phyloP scores from a whole-genome alignment of 2,888 invertebrate genomes.

The Synergus umbraculus region DNA sequence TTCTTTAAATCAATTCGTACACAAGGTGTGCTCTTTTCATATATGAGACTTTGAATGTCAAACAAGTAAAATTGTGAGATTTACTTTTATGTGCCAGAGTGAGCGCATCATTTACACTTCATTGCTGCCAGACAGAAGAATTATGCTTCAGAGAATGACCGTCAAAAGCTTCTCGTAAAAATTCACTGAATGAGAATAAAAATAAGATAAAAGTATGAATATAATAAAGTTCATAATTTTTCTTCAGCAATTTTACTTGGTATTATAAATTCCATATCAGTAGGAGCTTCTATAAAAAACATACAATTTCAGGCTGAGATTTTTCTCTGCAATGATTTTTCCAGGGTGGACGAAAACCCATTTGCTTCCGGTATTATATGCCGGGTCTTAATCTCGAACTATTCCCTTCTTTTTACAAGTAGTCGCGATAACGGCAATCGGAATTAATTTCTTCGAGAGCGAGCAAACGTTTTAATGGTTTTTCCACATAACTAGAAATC shows the following conservation, averaged over 20 bases:
- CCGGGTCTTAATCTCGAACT: conserved; percentile 29
- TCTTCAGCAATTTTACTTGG: neutral
- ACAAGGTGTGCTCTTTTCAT: too few species aligned
- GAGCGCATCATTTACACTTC: conserved; percentile 1
- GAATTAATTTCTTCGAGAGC: conserved; percentile 70
- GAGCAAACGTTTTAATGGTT: conserved; percentile 65
- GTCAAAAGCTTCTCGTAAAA: conserved; percentile 3
- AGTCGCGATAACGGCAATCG: conserved; percentile 63
- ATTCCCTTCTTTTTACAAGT: conserved; percentile 37
- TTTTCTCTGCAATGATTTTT: conserved; percentile 5
- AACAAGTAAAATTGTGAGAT: neutral
- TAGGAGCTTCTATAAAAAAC: neutral
- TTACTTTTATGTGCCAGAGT: neutral
- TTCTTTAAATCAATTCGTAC: too few species aligned
- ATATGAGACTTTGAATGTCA: neutral
- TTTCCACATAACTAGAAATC: conserved; percentile 66
- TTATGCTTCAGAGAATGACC: neutral
- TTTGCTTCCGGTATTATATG: conserved; percentile 29
- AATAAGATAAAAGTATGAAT: neutral
- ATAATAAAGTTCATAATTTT: neutral
- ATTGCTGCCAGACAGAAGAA: conserved; percentile 10
- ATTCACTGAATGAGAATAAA: neutral
- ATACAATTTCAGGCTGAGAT: neutral
- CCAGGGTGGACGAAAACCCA: conserved; percentile 2
- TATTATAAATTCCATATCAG: neutral